A percentile compares a stretch with the other conserved stretches of the same genome.
Conservation (phyloP, 2,113 vertebrate genomes). For the Dicentrarchus labrax region DNA sequence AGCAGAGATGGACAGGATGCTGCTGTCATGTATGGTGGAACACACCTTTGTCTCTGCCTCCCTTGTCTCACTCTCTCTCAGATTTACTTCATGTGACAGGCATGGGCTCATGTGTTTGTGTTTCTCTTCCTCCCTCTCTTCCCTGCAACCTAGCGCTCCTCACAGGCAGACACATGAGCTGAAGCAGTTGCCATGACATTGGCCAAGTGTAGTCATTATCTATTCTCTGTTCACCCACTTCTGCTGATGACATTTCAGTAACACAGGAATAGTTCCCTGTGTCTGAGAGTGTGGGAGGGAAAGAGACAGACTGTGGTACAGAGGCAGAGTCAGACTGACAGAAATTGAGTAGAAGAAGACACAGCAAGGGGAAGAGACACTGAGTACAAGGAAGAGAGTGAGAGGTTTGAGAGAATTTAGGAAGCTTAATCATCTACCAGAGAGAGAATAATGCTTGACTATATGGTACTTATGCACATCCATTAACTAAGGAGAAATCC, state of each 20-base stretch:
- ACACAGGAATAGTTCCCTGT: slow-evolving; percentile 53
- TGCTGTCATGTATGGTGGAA: neutral
- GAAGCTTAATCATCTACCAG: neutral
- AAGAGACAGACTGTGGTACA: slow-evolving; percentile 17
- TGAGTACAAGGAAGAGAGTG: neutral
- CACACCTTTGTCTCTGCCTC: slow-evolving; percentile 35
- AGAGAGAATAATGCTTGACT: neutral
- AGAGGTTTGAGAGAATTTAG: neutral
- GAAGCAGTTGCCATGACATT: slow-evolving; percentile 80
- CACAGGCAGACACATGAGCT: slow-evolving; percentile 44
- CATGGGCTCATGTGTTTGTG: slow-evolving; percentile 63
- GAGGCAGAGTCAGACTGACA: neutral
- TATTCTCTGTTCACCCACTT: slow-evolving; percentile 58
- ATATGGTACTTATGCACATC: neutral
- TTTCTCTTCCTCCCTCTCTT: slow-evolving; percentile 16
- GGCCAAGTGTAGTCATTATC: slow-evolving; percentile 72
- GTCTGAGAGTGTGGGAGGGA: slow-evolving; percentile 44
- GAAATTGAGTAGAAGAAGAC: neutral
- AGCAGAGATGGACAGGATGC: neutral
- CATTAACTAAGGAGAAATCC: neutral
- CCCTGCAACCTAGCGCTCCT: slow-evolving; percentile 37
- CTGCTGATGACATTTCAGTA: slow-evolving; percentile 70
- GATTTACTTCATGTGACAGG: slow-evolving; percentile 56
- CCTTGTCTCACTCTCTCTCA: neutral
- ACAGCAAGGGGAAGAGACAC: neutral